These are phyloP conservation scores for Paracentrotus lividus DNA, from an alignment of 53 echinoderm and acorn worm genomes.

Conservation along the genomic window DNA sequence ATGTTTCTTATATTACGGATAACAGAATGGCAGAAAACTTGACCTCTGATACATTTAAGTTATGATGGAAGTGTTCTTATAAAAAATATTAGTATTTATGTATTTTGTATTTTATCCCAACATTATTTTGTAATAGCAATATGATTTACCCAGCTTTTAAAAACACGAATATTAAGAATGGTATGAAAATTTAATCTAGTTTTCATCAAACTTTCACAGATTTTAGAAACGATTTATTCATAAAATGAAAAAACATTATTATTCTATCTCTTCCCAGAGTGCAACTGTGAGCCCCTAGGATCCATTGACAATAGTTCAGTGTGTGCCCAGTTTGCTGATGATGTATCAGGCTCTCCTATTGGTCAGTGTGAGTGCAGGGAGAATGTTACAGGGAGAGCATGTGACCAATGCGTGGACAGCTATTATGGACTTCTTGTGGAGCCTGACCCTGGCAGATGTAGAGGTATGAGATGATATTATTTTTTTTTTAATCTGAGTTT, in stretches of 20 bases:
- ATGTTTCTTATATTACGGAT: too few relatives aligned
- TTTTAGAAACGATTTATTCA: background rate
- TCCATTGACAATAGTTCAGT: constrained; percentile 71
- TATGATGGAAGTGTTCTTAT: too few relatives aligned
- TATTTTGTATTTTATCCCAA: too few relatives aligned
- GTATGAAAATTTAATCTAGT: too few relatives aligned
- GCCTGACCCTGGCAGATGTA: constrained; percentile 77
- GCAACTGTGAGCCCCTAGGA: constrained; percentile 90
- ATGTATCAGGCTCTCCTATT: constrained; percentile 73
- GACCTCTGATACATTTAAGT: too few relatives aligned
- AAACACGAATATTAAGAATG: too few relatives aligned
- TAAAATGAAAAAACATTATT: background rate
- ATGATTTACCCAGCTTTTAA: too few relatives aligned
- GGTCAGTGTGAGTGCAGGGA: constrained; percentile 91
- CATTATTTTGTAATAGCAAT: background rate
- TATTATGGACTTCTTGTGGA: constrained; percentile 83
- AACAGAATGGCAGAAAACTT: too few relatives aligned
- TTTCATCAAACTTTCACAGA: background rate
- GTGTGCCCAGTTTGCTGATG: constrained; percentile 81
- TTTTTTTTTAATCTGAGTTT: too few relatives aligned
- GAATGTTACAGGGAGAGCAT: constrained; percentile 88
- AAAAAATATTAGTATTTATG: too few relatives aligned
- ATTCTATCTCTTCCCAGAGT: constrained; percentile 75
- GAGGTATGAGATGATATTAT: too few relatives aligned
- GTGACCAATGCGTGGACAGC: constrained; percentile 85